Evolutionary conservation across 2,888 invertebrate species (phyloP), one percentile per base, ranked within the genome.

Genomic region (Micropterix aruncella): DNA sequence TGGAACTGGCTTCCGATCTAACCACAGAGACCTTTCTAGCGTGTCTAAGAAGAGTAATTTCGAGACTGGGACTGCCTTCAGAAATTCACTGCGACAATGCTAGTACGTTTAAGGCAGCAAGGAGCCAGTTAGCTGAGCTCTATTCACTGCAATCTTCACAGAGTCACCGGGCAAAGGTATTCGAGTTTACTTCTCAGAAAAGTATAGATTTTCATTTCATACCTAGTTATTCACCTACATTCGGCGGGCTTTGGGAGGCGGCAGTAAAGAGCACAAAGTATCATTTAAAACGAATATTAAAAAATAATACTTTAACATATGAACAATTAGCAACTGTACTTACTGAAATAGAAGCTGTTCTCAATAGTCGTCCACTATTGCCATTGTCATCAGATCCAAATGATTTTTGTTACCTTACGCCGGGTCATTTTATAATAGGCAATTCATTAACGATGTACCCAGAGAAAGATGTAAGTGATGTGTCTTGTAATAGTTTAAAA

Each of bases 61-160:
- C 50, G 1, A 36, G 50, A 18, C 18, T 48, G 19, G 48, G 48
- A 2, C 7, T 46, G 9, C 50, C 48, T 16, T 41, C 3, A 1
- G 43, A 48, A n/a, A 42, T 50, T 4, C 38, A 47, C 41, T 47
- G 45, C 39, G 50, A 48, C 36, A 50, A 50, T 39, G 48, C 41
- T 9, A 45, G 44, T 17, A 47, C 44, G 1, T 48, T 46, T 37
- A 46, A 45, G 16, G 19, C 47, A 5, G 50, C 50, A 42, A 38
- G 43, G 38, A 46, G 3, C 19, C 39, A 44, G 18, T 37, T 44
- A 48, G 18, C 43, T 50, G 16, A n/a, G n/a, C n/a, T n/a, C n/a
- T n/a, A n/a, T n/a, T n/a, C n/a, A 43, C 45, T 38, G 45, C 16
- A 12, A 45, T 44, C 2, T 40, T 46, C 3, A 38, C 37, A 42